Percentiles rank a stretch among this genome's conserved stretches.
These are phyloP conservation scores for Cyprinodon tularosa DNA, from an alignment of 2,113 vertebrate genomes.

Conservation along the genomic window DNA sequence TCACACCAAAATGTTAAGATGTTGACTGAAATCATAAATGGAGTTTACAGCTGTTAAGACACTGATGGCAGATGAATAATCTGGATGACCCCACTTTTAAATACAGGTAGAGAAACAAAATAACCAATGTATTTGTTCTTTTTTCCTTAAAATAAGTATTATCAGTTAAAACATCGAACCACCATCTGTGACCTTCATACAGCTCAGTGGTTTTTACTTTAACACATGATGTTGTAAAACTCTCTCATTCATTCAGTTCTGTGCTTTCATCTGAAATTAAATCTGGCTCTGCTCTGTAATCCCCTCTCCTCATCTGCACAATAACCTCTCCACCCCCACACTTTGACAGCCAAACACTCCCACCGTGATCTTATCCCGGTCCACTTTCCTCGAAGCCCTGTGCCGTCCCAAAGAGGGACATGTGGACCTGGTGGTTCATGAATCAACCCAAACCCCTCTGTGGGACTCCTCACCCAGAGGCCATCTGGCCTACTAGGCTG, in stretches of 20 bases:
- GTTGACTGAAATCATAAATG: too few species aligned
- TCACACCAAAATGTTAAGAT: too few species aligned
- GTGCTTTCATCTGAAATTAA: constrained; percentile 11
- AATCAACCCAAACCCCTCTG: constrained; percentile 60
- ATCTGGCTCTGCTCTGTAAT: constrained; percentile 24
- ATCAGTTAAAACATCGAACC: neutral
- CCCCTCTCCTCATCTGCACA: constrained; percentile 32
- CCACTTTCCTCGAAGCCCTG: constrained; percentile 25
- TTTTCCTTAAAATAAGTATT: too few species aligned
- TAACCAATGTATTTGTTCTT: neutral
- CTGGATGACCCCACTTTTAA: too few species aligned
- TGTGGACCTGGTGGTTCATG: constrained; percentile 63
- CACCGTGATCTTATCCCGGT: constrained; percentile 31
- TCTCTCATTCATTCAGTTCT: neutral
- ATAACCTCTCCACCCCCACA: constrained; percentile 36
- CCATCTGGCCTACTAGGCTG: constrained; percentile 83
- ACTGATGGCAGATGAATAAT: too few species aligned
- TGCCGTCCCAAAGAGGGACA: constrained; percentile 45
- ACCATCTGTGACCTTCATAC: neutral
- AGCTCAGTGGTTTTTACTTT: neutral
- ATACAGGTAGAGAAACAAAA: too few species aligned
- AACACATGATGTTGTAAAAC: neutral
- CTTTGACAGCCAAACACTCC: constrained; percentile 32
- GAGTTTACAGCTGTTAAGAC: too few species aligned
- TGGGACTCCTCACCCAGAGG: constrained; percentile 61